A percentile compares a stretch with the other conserved stretches of the same genome.
Conservation (phyloP, 2,113 vertebrate genomes). For the Gavialis gangeticus region DNA sequence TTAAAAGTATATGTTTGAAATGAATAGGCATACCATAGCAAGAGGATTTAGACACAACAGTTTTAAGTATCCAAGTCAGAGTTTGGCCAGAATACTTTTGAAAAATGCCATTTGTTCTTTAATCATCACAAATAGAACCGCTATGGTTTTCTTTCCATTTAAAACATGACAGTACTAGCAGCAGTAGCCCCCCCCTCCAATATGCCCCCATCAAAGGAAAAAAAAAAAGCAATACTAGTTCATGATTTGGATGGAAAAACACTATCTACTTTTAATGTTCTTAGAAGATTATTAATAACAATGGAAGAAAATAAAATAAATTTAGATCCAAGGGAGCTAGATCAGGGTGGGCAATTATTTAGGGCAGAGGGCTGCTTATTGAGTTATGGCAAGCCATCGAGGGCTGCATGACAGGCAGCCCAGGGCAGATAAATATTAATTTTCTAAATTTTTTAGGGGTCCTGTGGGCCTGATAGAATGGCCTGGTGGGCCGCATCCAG, state of each 20-base stretch:
- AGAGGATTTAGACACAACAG: background rate
- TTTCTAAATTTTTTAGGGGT: no score
- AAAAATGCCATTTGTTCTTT: slow-evolving; percentile 4
- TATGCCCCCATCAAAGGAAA: no score
- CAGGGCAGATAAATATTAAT: no score
- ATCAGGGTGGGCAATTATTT: no score
- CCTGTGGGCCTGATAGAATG: no score
- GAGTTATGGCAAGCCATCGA: no score
- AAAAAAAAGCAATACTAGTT: background rate
- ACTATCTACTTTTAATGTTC: background rate
- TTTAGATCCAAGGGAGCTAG: rapidly evolving
- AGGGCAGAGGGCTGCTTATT: no score
- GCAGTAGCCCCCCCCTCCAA: background rate
- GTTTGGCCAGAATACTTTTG: background rate
- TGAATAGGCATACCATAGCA: background rate
- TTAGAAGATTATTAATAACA: background rate
- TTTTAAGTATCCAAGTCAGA: background rate
- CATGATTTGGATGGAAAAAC: background rate
- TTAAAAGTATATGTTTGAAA: background rate
- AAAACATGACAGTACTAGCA: background rate
- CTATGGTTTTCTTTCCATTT: background rate
- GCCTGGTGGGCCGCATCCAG: no score
- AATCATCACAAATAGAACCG: background rate
- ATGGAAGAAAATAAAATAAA: background rate
- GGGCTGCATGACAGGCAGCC: no score